Evolutionary conservation across 2,797 vertebrate species (phyloP).

Genomic region (Coranthus polyacanthus): DNA sequence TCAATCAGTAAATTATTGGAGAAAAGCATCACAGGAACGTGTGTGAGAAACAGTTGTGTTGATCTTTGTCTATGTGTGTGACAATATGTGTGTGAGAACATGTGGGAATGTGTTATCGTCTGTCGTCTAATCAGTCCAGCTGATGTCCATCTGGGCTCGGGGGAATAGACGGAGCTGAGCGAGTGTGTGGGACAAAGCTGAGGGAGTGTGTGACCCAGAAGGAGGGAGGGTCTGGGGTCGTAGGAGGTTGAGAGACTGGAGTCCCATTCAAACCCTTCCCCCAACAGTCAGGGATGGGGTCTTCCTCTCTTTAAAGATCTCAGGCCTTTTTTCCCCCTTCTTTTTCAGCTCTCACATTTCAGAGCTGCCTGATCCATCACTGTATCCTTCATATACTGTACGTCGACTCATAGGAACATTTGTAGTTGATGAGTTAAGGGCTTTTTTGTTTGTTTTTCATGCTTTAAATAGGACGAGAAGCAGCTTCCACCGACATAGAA

Average conservation of each 20-base stretch:
- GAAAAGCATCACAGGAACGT: neutral
- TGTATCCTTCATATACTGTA: too few species aligned
- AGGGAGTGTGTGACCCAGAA: slow-evolving; percentile 44
- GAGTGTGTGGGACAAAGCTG: slow-evolving; percentile 54
- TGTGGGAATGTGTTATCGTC: slow-evolving; percentile 62
- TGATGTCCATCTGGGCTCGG: slow-evolving; percentile 73
- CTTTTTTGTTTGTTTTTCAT: too few species aligned
- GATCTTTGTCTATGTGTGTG: slow-evolving; percentile 17
- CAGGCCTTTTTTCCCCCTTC: neutral
- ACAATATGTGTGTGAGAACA: slow-evolving; percentile 45
- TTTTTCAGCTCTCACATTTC: slow-evolving; percentile 4
- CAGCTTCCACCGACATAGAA: too few species aligned
- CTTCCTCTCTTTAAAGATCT: slow-evolving; percentile 10
- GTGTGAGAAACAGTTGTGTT: neutral
- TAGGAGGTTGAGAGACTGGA: slow-evolving; percentile 58
- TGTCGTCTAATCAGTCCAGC: slow-evolving; percentile 58
- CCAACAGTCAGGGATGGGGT: neutral
- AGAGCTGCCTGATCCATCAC: too few species aligned
- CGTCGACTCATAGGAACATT: neutral
- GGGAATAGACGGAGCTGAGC: slow-evolving; percentile 26
- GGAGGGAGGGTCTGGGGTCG: slow-evolving; percentile 46
- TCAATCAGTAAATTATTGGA: neutral
- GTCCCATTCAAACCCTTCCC: slow-evolving; percentile 10
- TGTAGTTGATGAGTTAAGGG: slow-evolving; percentile 1
- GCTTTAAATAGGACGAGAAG: too few species aligned